Evolutionary conservation across 2,113 vertebrate genomes (phyloP).

Genomic region (Andinoacara biseriatus): DNA sequence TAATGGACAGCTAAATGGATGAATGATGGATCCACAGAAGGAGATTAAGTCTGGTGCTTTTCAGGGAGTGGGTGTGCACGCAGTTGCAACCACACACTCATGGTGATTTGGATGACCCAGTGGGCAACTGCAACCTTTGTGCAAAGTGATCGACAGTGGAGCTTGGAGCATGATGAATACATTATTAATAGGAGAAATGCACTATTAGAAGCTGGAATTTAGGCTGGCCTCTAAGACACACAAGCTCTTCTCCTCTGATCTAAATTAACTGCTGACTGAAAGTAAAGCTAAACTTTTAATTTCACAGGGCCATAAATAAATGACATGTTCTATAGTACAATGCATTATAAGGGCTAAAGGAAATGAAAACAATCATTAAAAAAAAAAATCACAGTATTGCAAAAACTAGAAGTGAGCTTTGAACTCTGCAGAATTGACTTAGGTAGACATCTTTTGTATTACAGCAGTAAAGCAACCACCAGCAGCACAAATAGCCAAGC

Average conservation of each 20-base stretch:
- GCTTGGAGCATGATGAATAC: background rate
- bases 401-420: background rate
- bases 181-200: slow-evolving; percentile 1
- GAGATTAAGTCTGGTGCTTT: slow-evolving; percentile 9
- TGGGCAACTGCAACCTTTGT: slow-evolving; percentile 3
- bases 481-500: background rate
- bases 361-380: background rate
- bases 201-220: slow-evolving; percentile 2
- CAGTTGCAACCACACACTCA: background rate
- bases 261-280: background rate
- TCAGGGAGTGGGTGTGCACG: background rate
- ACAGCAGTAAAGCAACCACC: background rate
- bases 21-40: background rate
- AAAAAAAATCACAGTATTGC: background rate
- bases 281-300: background rate
- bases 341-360: background rate
- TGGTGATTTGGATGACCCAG: slow-evolving; percentile 8
- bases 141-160: slow-evolving; percentile 17
- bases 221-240: background rate
- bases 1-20: slow-evolving; percentile 15
- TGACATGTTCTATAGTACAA: background rate
- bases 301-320: background rate
- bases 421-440: background rate
- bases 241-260: background rate
- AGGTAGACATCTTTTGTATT: background rate